These are phyloP conservation scores for Platyrinchus mystaceus DNA, from an alignment of 2,797 vertebrate genomes.

Conservation along the genomic window DNA sequence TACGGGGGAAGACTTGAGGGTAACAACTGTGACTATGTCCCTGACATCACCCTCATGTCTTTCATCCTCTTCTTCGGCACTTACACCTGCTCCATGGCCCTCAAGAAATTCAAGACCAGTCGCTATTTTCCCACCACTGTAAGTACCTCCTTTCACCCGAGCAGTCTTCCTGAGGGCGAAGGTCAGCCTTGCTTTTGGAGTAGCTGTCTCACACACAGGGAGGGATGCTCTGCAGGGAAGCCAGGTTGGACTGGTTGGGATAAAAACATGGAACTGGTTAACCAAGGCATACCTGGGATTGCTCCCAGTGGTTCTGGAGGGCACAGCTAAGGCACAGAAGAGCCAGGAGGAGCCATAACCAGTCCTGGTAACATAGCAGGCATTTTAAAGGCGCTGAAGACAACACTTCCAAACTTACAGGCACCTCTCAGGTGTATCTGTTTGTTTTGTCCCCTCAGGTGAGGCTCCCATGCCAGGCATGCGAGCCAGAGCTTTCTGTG, in stretches of 20 bases:
- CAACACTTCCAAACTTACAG: neutral
- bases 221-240: neutral
- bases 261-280: neutral
- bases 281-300: neutral
- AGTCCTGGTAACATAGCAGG: too few relatives aligned
- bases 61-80: conserved; percentile 96
- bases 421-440: neutral
- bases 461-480: fast-evolving
- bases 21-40: conserved; percentile 86
- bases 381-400: neutral
- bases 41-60: conserved; percentile 95
- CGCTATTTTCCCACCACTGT: conserved; percentile 95
- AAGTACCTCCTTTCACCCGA: conserved; percentile 61
- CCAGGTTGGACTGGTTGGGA: neutral
- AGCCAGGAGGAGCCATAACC: neutral
- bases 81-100: conserved; percentile 93
- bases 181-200: neutral
- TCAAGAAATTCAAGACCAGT: conserved; percentile 98
- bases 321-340: neutral
- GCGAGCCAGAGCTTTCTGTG: fast-evolving
- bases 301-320: neutral
- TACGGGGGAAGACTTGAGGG: conserved; percentile 87
- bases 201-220: neutral
- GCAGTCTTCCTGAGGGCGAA: neutral
- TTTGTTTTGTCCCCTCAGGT: neutral